Evolutionary conservation across 30 jellyfish, hydroid and myxozoan genomes (phyloP), one percentile per base, ranked within the genome.

Genomic region (Pelagia noctiluca): DNA sequence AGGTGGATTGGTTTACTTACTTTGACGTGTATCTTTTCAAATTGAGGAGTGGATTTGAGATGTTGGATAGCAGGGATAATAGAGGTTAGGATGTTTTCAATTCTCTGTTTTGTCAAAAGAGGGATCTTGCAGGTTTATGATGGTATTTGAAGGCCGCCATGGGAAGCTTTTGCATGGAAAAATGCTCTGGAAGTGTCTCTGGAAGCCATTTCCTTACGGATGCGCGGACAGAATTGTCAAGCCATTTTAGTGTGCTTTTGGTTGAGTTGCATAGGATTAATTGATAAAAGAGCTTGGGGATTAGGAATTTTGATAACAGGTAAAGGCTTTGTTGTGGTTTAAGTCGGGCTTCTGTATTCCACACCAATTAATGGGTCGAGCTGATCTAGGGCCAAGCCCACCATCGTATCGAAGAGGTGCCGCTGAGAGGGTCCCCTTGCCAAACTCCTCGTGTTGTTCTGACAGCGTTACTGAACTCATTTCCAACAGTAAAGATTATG

Each of bases 371-470:
- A n/a, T n/a, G n/a, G n/a, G n/a, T n/a, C 57, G 57, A 42, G 57
- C 16, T 42, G 12, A 42, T 42, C 57, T 42, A 42, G 57, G 8
- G 57, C 57, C 57, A 8, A 42, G 16, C 16, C 57, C n/a, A n/a
- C n/a, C n/a, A n/a, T n/a, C n/a, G n/a, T n/a, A n/a, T n/a, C n/a
- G n/a, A n/a, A n/a, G n/a, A n/a, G n/a, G n/a, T n/a, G n/a, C 77
- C 49, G 49, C 50, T 29, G 3, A 63, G 47, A 49, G 77, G 77
- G 8, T 18, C 57, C 8, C 57, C 57, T 42, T 42, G 57, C 12
- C 57, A 16, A 42, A 63, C 77, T 4, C 77, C 49, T 23, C 49
- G 5, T n/a, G 77, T 29, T n/a, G 77, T 63, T 63, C 8, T n/a
- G 3, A 63, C 77, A n/a, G 5, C 30, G 2, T 23, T 21, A 2